Evolutionary conservation across 2,797 vertebrate genomes (phyloP), one percentile per base, ranked within the genome.

Genomic region (Calcarius lapponicus): DNA sequence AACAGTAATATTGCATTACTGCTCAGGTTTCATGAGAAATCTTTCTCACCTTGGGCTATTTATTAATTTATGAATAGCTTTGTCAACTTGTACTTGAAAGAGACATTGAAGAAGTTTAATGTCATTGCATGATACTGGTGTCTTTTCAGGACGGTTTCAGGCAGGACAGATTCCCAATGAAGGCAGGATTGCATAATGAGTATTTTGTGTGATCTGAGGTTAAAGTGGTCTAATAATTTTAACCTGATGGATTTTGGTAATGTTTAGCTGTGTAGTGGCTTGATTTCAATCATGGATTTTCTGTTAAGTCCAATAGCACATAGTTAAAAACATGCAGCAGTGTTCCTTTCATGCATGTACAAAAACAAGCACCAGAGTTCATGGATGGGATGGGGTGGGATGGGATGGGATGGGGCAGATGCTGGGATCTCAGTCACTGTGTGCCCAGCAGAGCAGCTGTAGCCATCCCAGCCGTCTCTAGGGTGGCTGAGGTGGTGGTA

Each of bases 351-450:
- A 11, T 13, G 13, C 18, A 12, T 0, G 0, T n/a, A 38, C 17
- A 51, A 9, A 86, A 83, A 17, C n/a, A 72, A 72, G 24, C 0
- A 0, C 50, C 0, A 0, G 38, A 54, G 32, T n/a, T 45, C 1
- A 4, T 8, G 13, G 64, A 34, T 61, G 47, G 56, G 61, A 29
- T 40, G 26, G 3, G 18, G 8, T 54, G n/a, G 28, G 51, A 25
- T 47, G 21, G 45, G 45, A 13, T 48, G 47, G 47, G 47, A 12
- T 56, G 29, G 26, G 53, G 25, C 21, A 47, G 25, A 9, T 47
- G 38, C 28, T 57, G 32, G 12, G 13, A 13, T 82, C 6, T 45
- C 25, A 26, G 31, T 60, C 29, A 1, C 38, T 29, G 16, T 0
- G 6, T 62, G 50, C 19, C 42, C 66, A 36, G 43, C 3, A 2